Base-by-base conservation (phyloP, 2,888 invertebrate species). In the Neuroscelio doddi region DNA sequence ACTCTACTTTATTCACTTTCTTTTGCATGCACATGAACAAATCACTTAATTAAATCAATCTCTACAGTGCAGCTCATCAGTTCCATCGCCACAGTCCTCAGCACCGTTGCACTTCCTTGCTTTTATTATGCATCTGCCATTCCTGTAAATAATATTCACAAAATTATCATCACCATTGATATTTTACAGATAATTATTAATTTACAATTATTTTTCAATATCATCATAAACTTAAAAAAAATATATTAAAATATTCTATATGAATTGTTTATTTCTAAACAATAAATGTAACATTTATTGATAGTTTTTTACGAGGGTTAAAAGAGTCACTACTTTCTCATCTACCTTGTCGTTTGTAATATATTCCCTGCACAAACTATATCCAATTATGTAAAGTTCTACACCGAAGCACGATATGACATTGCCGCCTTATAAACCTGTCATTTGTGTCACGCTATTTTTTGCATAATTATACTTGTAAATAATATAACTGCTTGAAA, bases 41-140 rank as follows among this genome's bases (percentile, higher is more conserved):
- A 64, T 64, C 52, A 57, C 38, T 68, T 64, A 73, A 32, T 56
- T 61, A 65, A 72, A 68, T 56, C 79, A 73, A 53, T 78, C 76
- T 52, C 79, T 77, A 71, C 83, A 84, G 53, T 86, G 83, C 14
- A 88, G 87, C 84, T 93, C 92, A 76, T 93, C 92, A 5, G 89
- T 89, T 55, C 85, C 85, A 70, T 92, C 92, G 0, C 86, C 86
- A 75, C 92, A 93, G 75, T 92, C 89, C 71, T 89, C 88, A 41
- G 85, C 83, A 2, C 91, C 90, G 78, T 92, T 90, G 79, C 92
- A 92, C 72, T 88, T 88, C 38, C 86, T 85, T 12, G 85, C 77
- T 65, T 87, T 87, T 5, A 88, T 84, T 34, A 92, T 88, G 80
- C 92, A 93, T 46, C 83, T 76, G 44, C 87, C 88, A 74, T 90